Percentiles rank a stretch among this genome's conserved stretches.
Conservation (phyloP, 2,113 vertebrate genomes). For the Prietella phreatophila region DNA sequence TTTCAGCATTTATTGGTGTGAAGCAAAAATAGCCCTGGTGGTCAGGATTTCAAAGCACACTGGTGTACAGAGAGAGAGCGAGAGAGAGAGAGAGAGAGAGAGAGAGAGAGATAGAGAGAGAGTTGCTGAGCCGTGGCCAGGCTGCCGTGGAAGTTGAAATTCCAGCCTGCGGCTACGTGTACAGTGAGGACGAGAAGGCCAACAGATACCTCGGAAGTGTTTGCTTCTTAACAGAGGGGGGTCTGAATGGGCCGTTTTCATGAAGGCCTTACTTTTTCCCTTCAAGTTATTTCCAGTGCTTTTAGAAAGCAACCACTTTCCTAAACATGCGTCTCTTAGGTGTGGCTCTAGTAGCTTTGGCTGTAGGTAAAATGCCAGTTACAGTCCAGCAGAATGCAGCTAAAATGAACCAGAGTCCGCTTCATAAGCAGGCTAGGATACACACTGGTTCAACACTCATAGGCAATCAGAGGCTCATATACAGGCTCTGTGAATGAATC, state of each 20-base stretch:
- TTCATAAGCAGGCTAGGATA: not conserved
- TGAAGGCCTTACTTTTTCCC: not conserved
- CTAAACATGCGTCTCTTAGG: not conserved
- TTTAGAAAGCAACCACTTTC: not conserved
- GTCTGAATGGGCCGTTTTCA: not conserved
- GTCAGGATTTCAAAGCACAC: conserved; percentile 17
- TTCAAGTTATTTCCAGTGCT: not conserved
- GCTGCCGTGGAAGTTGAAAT: conserved; percentile 7
- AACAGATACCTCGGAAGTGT: not conserved
- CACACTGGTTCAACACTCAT: not conserved
- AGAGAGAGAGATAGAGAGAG: too few relatives aligned
- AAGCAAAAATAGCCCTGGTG: conserved; percentile 37
- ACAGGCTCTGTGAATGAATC: not conserved
- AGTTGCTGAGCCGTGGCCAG: conserved; percentile 7
- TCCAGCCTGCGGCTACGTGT: not conserved
- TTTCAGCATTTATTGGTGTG: conserved; percentile 30
- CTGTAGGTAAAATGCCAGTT: not conserved
- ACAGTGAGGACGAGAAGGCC: conserved; percentile 16
- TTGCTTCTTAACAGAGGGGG: not conserved
- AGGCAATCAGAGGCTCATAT: not conserved
- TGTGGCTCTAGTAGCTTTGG: conserved; percentile 10
- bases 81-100: too few relatives aligned
- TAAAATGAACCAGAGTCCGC: not conserved
- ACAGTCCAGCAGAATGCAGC: not conserved
- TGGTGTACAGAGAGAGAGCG: not conserved